Conservation (phyloP, 1,140 invertebrate species). For the Euschistus heros region DNA sequence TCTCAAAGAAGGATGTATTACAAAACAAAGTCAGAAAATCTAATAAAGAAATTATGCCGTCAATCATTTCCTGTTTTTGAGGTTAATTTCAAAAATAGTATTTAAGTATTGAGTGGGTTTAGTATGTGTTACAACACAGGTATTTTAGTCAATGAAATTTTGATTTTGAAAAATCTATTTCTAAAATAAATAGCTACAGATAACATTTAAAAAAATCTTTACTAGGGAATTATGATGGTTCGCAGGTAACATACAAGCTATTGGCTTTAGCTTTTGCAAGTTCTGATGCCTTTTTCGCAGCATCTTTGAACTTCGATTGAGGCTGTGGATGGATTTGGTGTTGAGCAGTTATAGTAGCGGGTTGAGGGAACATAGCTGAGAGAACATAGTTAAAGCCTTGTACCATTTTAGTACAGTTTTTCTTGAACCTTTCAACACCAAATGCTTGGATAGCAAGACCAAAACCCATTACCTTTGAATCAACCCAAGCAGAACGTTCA, state of each 20-base stretch:
- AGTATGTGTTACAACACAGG: no score
- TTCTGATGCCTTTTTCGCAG: slow-evolving; percentile 62
- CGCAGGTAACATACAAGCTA: slow-evolving; percentile 24
- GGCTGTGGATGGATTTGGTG: slow-evolving; percentile 29
- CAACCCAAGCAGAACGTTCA: slow-evolving; percentile 69
- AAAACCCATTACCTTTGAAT: slow-evolving; percentile 77
- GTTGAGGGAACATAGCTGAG: slow-evolving; percentile 51
- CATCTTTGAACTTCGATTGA: slow-evolving; percentile 57
- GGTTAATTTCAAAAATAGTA: no score
- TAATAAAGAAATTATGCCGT: no score
- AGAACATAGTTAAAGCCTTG: slow-evolving; percentile 75
- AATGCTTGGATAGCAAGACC: slow-evolving; percentile 77
- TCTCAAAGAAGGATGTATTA: no score
- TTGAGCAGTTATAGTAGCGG: slow-evolving; percentile 27
- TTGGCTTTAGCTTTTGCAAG: slow-evolving; percentile 57
- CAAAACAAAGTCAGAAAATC: no score
- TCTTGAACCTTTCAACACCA: slow-evolving; percentile 74
- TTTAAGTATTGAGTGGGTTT: no score
- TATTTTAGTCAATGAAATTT: no score
- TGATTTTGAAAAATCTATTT: no score
- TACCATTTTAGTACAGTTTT: slow-evolving; percentile 69
- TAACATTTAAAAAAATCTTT: background rate
- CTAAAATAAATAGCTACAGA: no score
- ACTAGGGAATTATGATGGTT: slow-evolving; percentile 18
- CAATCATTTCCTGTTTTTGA: no score